Base-by-base conservation (phyloP, 53 echinoderm and acorn worm genomes). In the Arbacia lixula region DNA sequence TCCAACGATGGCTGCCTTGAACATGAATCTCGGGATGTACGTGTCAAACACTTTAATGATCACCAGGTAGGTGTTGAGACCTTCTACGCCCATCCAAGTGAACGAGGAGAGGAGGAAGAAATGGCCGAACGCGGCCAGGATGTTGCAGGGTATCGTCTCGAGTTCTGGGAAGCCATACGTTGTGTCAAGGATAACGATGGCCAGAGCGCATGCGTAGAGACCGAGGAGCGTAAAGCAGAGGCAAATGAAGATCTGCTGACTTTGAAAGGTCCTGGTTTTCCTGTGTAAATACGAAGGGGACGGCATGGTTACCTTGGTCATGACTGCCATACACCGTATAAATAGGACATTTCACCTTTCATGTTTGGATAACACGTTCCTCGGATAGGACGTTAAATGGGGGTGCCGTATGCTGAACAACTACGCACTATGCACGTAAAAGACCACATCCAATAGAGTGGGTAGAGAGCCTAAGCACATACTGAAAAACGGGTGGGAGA, bases 1-100 rank as follows among this genome's bases (percentile, higher is more conserved):
- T 56, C 56, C 19, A 11, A 66, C 36, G 9, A 66, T 19, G 2
- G 66, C 36, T 2, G 66, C 36, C 32, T n/a, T 66, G 35, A 36
- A 36, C n/a, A 66, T 37, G 5, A 20, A 66, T 0, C 8, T 36
- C 38, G 37, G 36, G 3, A 66, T 36, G 38, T 66, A 17, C 21
- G 66, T 33, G 38, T 66, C 21, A 36, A 66, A 66, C 5, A 66
- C 66, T 36, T 22, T n/a, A 20, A 66, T 36, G 66, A 36, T 66
- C 2, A 35, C 17, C 3, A 66, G 66, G 36, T 66, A 66, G 0
- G 66, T 37, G 21, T 66, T 66, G 32, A 66, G 38, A 2, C 66
- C 66, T 16, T 66, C 66, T 8, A 66, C 38, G 4, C 66, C 66
- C 66, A 66, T 66, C 66, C 66, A 66, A 8, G 22, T 36, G 16